phyloP scores from a whole-genome alignment of 1,140 invertebrate genomes.

The Cherax quadricarinatus region DNA sequence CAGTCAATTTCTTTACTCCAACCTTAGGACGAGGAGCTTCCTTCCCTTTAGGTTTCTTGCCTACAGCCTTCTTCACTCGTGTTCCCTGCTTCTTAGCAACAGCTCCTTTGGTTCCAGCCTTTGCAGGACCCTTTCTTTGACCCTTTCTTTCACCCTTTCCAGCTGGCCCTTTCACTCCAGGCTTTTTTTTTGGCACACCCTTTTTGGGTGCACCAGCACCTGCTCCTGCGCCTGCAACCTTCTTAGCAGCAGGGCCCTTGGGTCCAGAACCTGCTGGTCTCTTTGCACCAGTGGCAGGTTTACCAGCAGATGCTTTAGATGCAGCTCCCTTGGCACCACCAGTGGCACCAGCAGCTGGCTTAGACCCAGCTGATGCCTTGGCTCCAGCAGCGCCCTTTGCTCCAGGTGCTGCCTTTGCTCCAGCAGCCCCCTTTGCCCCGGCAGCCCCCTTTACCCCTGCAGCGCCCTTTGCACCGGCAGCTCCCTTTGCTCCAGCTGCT shows the following conservation, averaged over 20 bases:
- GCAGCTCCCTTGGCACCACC: conserved; percentile 16
- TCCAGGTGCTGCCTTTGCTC: not conserved
- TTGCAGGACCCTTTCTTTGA: conserved; percentile 47
- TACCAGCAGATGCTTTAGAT: not conserved
- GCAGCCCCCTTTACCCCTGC: not conserved
- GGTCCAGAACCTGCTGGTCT: conserved; percentile 33
- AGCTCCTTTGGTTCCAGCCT: conserved; percentile 54
- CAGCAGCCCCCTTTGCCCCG: not conserved
- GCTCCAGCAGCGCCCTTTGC: not conserved
- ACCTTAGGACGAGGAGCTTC: conserved; percentile 32
- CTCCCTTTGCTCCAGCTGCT: not conserved
- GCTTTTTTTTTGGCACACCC: not conserved
- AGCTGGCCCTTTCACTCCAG: conserved; percentile 17
- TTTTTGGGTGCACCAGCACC: not conserved
- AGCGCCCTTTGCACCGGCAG: not conserved
- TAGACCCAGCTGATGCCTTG: not conserved
- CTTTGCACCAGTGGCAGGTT: conserved; percentile 26
- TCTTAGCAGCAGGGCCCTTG: conserved; percentile 39
- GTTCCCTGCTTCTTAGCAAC: conserved; percentile 36
- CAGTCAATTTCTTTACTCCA: conserved; percentile 46
- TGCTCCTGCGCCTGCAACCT: conserved; percentile 4
- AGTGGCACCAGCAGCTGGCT: not conserved
- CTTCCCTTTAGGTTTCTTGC: conserved; percentile 42
- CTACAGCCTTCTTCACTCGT: not conserved
- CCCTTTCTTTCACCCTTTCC: conserved; percentile 5